These are phyloP conservation scores for Rostratula benghalensis DNA, from an alignment of 2,113 vertebrate species.

Conservation along the genomic window DNA sequence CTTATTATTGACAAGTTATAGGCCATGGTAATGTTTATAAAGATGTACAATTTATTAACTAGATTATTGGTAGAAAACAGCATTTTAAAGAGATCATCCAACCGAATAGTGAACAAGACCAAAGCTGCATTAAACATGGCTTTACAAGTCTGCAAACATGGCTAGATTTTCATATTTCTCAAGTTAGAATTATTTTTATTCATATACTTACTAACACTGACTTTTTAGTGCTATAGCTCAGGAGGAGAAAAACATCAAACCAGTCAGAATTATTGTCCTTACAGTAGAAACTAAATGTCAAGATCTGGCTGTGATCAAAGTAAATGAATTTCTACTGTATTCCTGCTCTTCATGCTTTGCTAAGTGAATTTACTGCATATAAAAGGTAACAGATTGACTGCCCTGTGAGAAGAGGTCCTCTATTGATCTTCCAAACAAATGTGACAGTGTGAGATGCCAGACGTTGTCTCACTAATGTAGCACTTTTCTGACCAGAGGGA, in stretches of 20 bases:
- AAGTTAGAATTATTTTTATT: background rate
- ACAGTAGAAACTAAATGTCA: slow-evolving; percentile 34
- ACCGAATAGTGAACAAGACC: background rate
- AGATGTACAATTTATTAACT: background rate
- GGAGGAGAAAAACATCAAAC: background rate
- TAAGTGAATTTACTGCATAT: slow-evolving; percentile 8
- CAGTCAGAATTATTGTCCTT: background rate
- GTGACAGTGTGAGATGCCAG: background rate
- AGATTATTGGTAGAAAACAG: background rate
- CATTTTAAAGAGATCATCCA: background rate
- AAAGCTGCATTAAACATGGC: background rate
- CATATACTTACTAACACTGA: background rate
- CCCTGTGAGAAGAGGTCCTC: background rate
- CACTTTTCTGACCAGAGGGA: background rate
- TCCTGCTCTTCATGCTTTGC: background rate
- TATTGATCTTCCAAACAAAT: slow-evolving; percentile 14
- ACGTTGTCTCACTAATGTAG: background rate
- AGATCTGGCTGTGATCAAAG: slow-evolving; percentile 7
- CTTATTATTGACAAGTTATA: background rate
- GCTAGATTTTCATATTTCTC: background rate
- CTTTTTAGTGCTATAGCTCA: background rate
- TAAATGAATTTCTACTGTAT: slow-evolving; percentile 11
- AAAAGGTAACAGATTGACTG: slow-evolving; percentile 3
- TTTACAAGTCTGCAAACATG: background rate
- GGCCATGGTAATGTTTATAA: background rate